These are phyloP conservation scores for Sapajus apella DNA, from an alignment of 2,113 vertebrate genomes.

Conservation along the genomic window DNA sequence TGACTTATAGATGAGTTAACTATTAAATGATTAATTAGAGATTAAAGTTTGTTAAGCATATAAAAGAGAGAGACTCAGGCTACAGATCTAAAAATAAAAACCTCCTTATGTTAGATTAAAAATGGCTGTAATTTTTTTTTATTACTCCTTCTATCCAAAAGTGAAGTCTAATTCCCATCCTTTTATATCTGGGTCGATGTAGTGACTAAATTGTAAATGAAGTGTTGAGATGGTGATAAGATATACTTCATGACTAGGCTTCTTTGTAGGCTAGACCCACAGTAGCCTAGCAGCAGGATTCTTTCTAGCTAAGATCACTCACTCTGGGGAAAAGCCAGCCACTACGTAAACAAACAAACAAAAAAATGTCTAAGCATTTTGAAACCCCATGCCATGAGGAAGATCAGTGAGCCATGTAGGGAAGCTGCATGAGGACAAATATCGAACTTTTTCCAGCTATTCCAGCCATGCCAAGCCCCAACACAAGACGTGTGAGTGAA, in stretches of 20 bases:
- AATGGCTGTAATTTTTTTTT: not conserved
- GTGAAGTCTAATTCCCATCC: not conserved
- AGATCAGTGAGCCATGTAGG: not conserved
- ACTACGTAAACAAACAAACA: not conserved
- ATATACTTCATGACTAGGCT: not conserved
- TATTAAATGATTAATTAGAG: not conserved
- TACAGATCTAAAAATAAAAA: not conserved
- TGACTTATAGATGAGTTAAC: not conserved
- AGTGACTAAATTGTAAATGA: not conserved
- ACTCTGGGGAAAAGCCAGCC: not conserved
- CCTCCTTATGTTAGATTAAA: not conserved
- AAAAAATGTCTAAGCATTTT: not conserved
- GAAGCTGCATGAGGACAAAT: not conserved
- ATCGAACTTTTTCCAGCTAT: not conserved
- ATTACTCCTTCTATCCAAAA: not conserved
- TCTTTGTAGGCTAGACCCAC: not conserved
- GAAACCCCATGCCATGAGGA: not conserved
- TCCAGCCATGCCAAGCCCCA: not conserved
- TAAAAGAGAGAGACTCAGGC: not conserved
- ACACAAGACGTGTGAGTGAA: not conserved
- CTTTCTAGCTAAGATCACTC: not conserved
- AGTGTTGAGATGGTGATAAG: not conserved
- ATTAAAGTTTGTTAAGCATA: not conserved
- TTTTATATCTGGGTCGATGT: not conserved
- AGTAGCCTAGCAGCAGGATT: not conserved